These are phyloP conservation scores for Gari tellinella DNA, from an alignment of 2,888 invertebrate species.

Conservation along the genomic window DNA sequence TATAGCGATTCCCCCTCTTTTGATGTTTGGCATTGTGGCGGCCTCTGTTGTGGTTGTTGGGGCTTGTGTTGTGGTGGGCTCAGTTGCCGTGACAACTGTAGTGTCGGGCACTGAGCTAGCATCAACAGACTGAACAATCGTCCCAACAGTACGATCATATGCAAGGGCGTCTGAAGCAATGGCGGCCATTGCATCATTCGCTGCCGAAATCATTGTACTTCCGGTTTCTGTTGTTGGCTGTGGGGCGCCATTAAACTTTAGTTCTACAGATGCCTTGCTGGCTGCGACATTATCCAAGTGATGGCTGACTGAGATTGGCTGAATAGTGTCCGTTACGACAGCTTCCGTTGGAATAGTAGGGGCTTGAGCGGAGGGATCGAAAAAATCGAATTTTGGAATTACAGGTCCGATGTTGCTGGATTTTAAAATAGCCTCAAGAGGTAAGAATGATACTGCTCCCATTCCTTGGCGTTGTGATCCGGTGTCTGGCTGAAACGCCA, in stretches of 20 bases:
- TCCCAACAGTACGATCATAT: too few relatives aligned
- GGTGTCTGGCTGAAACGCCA: constrained; percentile 8
- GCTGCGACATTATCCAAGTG: too few relatives aligned
- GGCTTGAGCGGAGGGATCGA: constrained; percentile 26
- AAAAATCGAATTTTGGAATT: constrained; percentile 49
- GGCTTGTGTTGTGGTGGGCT: background rate
- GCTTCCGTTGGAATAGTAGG: constrained; percentile 3
- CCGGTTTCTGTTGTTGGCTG: too few relatives aligned
- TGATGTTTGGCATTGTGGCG: background rate
- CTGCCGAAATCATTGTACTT: too few relatives aligned
- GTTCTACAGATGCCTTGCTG: too few relatives aligned
- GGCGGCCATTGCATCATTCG: too few relatives aligned
- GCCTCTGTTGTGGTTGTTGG: background rate
- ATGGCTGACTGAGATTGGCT: too few relatives aligned
- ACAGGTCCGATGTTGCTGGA: constrained; percentile 45
- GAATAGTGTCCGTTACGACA: too few relatives aligned
- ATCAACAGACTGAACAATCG: background rate
- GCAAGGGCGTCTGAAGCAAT: too few relatives aligned
- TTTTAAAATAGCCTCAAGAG: constrained; percentile 22
- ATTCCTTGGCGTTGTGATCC: background rate
- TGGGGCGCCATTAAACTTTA: too few relatives aligned
- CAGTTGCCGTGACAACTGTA: background rate
- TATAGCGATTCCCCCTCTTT: constrained; percentile 35
- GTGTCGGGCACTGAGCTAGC: background rate
- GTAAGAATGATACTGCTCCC: constrained; percentile 32